These are phyloP conservation scores for Chaetoderma sp. DNA, from an alignment of 2,888 invertebrate species.

Conservation along the genomic window DNA sequence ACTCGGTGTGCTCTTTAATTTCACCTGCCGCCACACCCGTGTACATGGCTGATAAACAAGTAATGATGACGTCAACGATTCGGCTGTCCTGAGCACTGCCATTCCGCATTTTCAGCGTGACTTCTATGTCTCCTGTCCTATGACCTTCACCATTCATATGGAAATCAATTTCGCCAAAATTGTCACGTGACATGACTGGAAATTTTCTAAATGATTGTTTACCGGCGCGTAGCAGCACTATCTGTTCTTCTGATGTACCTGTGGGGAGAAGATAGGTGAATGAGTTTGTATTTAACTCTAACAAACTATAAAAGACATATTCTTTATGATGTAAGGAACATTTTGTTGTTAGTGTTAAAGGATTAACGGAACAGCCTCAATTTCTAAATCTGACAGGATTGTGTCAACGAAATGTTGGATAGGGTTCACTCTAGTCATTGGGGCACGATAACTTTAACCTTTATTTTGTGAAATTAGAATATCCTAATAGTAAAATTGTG, in stretches of 20 bases:
- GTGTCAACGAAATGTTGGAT: too few relatives aligned
- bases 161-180: constrained; percentile 51
- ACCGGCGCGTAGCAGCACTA: constrained; percentile 41
- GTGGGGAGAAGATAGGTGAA: not conserved
- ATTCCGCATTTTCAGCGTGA: constrained; percentile 51
- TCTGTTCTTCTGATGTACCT: constrained; percentile 46
- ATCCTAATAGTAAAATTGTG: too few relatives aligned
- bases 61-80: constrained; percentile 50
- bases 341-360: too few relatives aligned
- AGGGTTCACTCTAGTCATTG: too few relatives aligned
- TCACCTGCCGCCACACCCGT: constrained; percentile 59
- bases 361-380: too few relatives aligned
- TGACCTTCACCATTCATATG: constrained; percentile 45
- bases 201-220: constrained; percentile 41
- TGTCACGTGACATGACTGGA: constrained; percentile 15
- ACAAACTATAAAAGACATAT: too few relatives aligned
- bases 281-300: too few relatives aligned
- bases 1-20: constrained; percentile 44
- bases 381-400: too few relatives aligned
- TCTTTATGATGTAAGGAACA: too few relatives aligned
- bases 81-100: constrained; percentile 42
- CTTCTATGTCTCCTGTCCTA: constrained; percentile 48
- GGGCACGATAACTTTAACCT: too few relatives aligned
- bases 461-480: too few relatives aligned
- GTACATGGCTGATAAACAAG: constrained; percentile 54